A percentile compares a stretch with the other conserved stretches of the same genome.
phyloP scores from a whole-genome alignment of 2,888 invertebrate genomes.

The Cotesia congregata region DNA sequence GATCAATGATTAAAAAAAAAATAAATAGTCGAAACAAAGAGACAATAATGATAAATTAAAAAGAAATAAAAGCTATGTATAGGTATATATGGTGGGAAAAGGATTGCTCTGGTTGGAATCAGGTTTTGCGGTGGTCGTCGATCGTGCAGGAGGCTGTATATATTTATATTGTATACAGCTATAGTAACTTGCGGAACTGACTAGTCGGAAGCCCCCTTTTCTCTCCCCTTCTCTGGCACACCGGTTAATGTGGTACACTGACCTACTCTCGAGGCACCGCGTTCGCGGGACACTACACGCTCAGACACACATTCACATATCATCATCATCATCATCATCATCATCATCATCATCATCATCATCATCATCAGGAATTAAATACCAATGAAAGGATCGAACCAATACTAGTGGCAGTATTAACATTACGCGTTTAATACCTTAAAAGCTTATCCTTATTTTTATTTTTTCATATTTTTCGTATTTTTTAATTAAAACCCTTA shows the following conservation, averaged over 20 bases:
- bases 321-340: too few relatives aligned
- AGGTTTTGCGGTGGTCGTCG: conserved; percentile 19
- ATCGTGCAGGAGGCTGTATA: conserved; percentile 24
- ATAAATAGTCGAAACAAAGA: too few relatives aligned
- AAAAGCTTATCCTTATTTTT: too few relatives aligned
- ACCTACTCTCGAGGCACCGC: conserved; percentile 65
- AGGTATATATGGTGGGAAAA: conserved; percentile 12
- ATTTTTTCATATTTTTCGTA: too few relatives aligned
- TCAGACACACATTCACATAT: not conserved
- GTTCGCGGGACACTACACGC: conserved; percentile 49
- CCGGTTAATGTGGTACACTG: conserved; percentile 70
- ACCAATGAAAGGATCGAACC: too few relatives aligned
- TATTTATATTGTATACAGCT: conserved; percentile 22
- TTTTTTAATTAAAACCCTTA: too few relatives aligned
- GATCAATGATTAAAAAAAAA: too few relatives aligned
- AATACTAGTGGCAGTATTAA: not conserved
- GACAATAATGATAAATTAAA: too few relatives aligned
- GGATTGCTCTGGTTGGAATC: conserved; percentile 16
- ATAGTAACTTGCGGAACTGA: conserved; percentile 53
- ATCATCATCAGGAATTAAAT: not conserved
- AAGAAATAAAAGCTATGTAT: too few relatives aligned
- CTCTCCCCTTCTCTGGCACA: conserved; percentile 48
- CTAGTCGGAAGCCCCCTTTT: conserved; percentile 53
- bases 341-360: too few relatives aligned
- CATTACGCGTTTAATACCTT: not conserved